Base-by-base conservation (phyloP, 2,888 invertebrate genomes). In the Hololepta plana region DNA sequence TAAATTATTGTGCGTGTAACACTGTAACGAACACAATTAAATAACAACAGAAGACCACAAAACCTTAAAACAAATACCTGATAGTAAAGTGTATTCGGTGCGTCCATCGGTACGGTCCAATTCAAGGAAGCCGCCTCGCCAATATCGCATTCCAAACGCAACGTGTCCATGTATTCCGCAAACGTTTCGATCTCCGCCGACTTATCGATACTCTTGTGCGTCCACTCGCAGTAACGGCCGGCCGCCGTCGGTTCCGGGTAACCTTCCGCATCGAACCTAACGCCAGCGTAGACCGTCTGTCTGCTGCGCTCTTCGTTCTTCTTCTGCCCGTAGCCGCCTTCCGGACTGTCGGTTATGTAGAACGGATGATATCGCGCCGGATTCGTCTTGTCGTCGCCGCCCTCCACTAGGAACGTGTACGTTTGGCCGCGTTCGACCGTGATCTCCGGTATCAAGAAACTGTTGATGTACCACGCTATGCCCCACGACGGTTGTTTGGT, bases 381-480 rank as follows among this genome's bases (percentile, higher is more conserved):
- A 49, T 82, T 79, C 14, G 73, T 67, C 26, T 68, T 62, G 47
- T 87, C 76, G 37, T 74, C 70, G 5, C 85, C 84, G 19, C 87
- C 87, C 53, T 90, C 88, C 1, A 90, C 75, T 12, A 68, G 51
- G 51, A 90, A 90, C 15, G 73, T 77, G 56, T 90, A 88, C 0
- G 75, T 82, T 46, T 74, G 68, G 2, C 87, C 88, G 23, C 88
- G 62, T 47, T 85, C 82, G 32, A 91, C 77, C 26, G 76, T 79
- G 15, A 91, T 58, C 56, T 90, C 88, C 0, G 91, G 91, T 36
- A 88, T 84, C 11, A 91, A 64, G 36, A 73, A 61, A 43, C 87
- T 87, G 55, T 91, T 88, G 46, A 91, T 72, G 59, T 85, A 91
- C 85, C 85, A 90, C 10, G 84, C 80, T 35, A 88, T 81, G 30